phyloP scores from a whole-genome alignment of 2,797 vertebrate genomes.

The Spheniscus humboldti region DNA sequence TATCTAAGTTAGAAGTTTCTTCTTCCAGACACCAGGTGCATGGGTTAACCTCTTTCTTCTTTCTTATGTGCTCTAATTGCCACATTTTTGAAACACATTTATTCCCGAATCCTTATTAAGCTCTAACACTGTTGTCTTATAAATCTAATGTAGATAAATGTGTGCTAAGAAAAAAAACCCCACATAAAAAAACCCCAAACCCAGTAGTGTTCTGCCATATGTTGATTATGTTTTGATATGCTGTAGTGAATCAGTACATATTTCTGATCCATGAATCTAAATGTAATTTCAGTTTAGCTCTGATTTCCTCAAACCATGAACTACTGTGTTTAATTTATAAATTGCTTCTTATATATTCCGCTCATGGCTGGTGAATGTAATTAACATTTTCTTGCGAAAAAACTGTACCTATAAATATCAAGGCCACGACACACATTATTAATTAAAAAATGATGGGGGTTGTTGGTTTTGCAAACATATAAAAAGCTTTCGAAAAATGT shows the following conservation, averaged over 20 bases:
- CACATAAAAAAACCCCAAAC: neutral
- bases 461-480: neutral
- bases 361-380: constrained; percentile 31
- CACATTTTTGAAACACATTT: neutral
- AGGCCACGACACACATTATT: neutral
- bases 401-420: constrained; percentile 14
- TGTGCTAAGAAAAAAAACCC: neutral
- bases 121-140: neutral
- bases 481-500: neutral
- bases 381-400: constrained; percentile 20
- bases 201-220: neutral
- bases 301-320: neutral
- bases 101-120: neutral
- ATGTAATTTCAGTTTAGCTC: constrained; percentile 15
- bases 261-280: constrained; percentile 5
- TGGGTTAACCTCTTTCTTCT: neutral
- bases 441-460: neutral
- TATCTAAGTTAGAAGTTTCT: neutral
- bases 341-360: neutral
- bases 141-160: constrained; percentile 12
- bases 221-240: constrained; percentile 6
- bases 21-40: neutral
- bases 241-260: neutral
- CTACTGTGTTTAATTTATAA: constrained; percentile 42
- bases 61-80: neutral